Conservation (phyloP, 2,797 vertebrate genomes). For the Decapterus maruadsi region DNA sequence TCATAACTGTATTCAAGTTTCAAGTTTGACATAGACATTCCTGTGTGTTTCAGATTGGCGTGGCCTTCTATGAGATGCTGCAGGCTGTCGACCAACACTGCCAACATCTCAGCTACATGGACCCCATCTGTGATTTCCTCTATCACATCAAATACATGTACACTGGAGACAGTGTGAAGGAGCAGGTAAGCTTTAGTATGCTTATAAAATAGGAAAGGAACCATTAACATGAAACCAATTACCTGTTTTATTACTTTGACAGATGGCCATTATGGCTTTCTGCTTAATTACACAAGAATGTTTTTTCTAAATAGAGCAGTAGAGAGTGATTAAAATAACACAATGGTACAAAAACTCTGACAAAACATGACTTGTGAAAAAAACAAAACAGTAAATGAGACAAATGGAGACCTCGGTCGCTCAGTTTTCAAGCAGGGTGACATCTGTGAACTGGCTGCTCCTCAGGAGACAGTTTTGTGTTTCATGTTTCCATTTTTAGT, state of each 20-base stretch:
- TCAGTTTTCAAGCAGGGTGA: neutral
- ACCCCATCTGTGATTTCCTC: conserved; percentile 98
- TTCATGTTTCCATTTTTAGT: conserved; percentile 26
- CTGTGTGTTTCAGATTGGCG: conserved; percentile 90
- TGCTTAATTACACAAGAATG: neutral
- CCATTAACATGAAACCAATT: neutral
- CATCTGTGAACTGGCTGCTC: conserved; percentile 7
- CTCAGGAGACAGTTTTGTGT: conserved; percentile 7
- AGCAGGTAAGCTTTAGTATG: conserved; percentile 86
- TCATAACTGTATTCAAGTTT: neutral
- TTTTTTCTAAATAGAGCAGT: neutral
- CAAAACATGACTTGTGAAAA: neutral
- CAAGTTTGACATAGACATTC: neutral
- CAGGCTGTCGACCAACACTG: conserved; percentile 95
- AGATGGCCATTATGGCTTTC: neutral
- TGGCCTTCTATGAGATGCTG: conserved; percentile 99
- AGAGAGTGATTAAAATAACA: neutral
- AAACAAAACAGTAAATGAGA: neutral
- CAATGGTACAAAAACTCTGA: neutral
- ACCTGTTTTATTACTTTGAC: neutral
- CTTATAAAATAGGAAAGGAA: neutral
- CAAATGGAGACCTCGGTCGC: neutral
- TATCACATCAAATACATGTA: conserved; percentile 99
- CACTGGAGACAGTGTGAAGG: conserved; percentile 98
- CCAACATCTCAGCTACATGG: conserved; percentile 94